Evolutionary conservation across 2,797 vertebrate genomes (phyloP).

Genomic region (Morelia viridis): DNA sequence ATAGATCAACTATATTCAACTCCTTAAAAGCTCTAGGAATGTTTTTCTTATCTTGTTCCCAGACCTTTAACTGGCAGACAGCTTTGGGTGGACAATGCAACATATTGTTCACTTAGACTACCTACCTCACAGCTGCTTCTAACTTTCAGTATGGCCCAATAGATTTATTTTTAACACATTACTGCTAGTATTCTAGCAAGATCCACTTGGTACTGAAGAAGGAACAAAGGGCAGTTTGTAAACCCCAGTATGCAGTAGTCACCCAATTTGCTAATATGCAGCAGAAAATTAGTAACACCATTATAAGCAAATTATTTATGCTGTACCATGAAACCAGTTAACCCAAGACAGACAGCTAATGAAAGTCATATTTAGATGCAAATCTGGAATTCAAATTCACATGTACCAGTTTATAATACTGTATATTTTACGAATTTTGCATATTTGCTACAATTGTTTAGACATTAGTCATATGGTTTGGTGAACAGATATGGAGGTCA

Average conservation of each 20-base stretch:
- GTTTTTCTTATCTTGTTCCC: slow-evolving; percentile 74
- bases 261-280: not conserved
- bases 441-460: not conserved
- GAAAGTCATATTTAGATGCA: not conserved
- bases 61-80: slow-evolving; percentile 68
- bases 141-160: slow-evolving; percentile 66
- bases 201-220: not conserved
- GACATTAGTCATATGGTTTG: not conserved
- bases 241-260: not conserved
- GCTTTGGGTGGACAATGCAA: slow-evolving; percentile 67
- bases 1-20: slow-evolving; percentile 12
- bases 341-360: not conserved
- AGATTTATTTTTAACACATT: slow-evolving; percentile 70
- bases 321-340: not conserved
- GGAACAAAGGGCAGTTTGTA: not conserved
- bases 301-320: not conserved
- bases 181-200: not conserved
- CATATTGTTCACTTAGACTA: slow-evolving; percentile 41
- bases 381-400: not conserved
- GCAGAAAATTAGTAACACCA: not conserved
- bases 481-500: too few species aligned
- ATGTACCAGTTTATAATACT: not conserved
- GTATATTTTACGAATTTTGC: not conserved
- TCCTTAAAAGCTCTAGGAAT: slow-evolving; percentile 62
- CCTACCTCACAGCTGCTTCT: slow-evolving; percentile 39